phyloP scores from a whole-genome alignment of 1,140 invertebrate species.

The Dufourea novaeangliae region DNA sequence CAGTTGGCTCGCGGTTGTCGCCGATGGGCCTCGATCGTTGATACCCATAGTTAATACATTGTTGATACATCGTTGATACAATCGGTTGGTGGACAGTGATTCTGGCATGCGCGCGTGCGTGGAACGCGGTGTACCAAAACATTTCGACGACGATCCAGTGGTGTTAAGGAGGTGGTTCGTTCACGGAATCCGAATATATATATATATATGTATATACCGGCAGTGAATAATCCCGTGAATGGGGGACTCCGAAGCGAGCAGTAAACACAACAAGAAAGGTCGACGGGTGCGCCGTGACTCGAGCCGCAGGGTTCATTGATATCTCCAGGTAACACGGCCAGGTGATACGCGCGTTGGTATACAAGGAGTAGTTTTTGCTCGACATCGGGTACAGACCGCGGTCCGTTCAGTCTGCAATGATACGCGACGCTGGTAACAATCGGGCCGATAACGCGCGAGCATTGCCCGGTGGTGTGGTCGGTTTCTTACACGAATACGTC shows the following conservation, averaged over 20 bases:
- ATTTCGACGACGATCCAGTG: no score
- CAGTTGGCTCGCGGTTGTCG: no score
- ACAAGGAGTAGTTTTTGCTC: conserved; percentile 3
- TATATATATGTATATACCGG: no score
- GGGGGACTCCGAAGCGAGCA: no score
- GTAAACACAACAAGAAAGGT: conserved; percentile 33
- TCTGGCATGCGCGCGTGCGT: no score
- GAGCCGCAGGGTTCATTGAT: conserved; percentile 31
- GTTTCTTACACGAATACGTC: no score
- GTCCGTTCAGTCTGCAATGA: conserved; percentile 19
- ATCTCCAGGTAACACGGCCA: conserved; percentile 28
- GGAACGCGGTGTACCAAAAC: no score
- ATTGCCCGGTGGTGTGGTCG: neutral
- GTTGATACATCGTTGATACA: neutral
- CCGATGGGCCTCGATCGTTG: neutral
- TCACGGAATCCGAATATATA: neutral
- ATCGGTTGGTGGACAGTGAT: no score
- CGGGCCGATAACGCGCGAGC: conserved; percentile 7
- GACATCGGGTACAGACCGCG: neutral
- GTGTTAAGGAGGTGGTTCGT: no score
- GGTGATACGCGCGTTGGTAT: neutral
- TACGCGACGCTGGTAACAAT: conserved; percentile 28
- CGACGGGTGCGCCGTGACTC: neutral
- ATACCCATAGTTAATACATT: neutral
- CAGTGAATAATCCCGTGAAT: neutral